Evolutionary conservation across 2,113 vertebrate species (phyloP).

Genomic region (Prolemur simus): DNA sequence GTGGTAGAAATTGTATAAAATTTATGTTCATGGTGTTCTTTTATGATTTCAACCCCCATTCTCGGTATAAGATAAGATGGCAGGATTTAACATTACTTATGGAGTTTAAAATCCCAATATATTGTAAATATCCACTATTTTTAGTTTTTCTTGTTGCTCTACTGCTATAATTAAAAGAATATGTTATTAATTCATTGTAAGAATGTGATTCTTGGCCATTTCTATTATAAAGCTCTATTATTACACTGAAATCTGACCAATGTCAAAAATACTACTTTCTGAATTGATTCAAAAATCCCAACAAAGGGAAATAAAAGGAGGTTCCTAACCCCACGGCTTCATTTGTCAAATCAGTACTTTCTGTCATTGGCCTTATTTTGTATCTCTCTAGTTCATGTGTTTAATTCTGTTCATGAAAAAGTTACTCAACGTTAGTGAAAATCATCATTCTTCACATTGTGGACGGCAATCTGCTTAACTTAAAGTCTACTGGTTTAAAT

Average conservation of each 20-base stretch:
- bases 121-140: background rate
- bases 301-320: background rate
- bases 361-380: background rate
- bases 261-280: background rate
- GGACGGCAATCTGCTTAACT: background rate
- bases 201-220: background rate
- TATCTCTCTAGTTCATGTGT: background rate
- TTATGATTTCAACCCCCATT: background rate
- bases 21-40: background rate
- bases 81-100: background rate
- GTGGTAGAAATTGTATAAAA: background rate
- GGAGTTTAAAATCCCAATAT: background rate
- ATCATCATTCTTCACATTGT: background rate
- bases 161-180: background rate
- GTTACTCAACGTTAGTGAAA: background rate
- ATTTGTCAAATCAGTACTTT: background rate
- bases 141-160: background rate
- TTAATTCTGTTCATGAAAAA: background rate
- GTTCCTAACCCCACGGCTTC: background rate
- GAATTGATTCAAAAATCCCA: background rate
- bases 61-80: background rate
- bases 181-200: background rate
- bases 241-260: accelerated
- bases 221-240: background rate
- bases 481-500: background rate